Conservation (phyloP, 2,113 vertebrate species). For the Platycercus adscitus region DNA sequence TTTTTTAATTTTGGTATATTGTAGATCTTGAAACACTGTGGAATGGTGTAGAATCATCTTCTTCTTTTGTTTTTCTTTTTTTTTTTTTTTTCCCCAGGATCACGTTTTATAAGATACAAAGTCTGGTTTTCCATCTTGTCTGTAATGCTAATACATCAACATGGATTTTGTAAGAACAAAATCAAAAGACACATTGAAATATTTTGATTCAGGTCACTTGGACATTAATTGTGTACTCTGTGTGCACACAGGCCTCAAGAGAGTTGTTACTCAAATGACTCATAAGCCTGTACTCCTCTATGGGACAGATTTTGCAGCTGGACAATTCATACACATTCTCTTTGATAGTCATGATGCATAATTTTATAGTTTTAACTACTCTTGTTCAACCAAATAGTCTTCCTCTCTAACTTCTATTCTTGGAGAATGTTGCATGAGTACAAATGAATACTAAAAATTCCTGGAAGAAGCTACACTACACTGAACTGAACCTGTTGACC, state of each 20-base stretch:
- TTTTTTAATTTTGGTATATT: neutral
- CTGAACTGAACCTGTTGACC: neutral
- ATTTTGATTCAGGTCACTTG: neutral
- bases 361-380: neutral
- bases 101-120: neutral
- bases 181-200: neutral
- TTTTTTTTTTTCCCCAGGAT: neutral
- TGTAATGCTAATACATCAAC: neutral
- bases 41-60: neutral
- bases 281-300: neutral
- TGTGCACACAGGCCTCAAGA: neutral
- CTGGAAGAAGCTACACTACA: neutral
- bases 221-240: neutral
- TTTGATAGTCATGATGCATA: neutral
- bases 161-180: neutral
- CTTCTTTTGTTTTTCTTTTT: too few relatives aligned
- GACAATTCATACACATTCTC: neutral
- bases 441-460: neutral
- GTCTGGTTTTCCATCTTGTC: neutral
- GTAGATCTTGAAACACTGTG: neutral
- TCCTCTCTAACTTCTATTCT: neutral
- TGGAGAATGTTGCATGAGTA: neutral
- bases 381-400: neutral
- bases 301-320: neutral
- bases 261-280: slow-evolving; percentile 1